phyloP scores from a whole-genome alignment of 37 sponge, comb jelly and placozoan species.

The Cladorhizidae sp. region DNA sequence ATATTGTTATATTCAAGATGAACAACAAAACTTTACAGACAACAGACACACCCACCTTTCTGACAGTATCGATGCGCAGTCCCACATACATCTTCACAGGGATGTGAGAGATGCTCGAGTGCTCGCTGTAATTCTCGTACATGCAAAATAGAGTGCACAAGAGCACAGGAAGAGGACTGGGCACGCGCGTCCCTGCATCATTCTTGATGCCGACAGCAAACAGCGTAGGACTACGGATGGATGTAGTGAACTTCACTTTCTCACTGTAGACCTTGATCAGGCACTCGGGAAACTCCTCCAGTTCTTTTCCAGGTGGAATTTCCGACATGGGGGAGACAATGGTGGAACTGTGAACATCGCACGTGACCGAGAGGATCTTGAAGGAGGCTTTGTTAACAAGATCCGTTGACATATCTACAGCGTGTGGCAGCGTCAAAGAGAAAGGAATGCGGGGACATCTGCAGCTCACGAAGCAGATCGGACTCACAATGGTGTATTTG shows the following conservation, averaged over 20 bases:
- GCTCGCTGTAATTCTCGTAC: conserved; percentile 16
- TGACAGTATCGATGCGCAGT: conserved; percentile 27
- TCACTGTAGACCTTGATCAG: not conserved
- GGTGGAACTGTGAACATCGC: not conserved
- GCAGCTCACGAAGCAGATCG: conserved; percentile 54
- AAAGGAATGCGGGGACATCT: conserved; percentile 10
- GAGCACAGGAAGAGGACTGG: conserved; percentile 10
- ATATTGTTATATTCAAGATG: too few relatives aligned
- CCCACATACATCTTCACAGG: conserved; percentile 38
- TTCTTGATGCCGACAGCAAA: conserved; percentile 42
- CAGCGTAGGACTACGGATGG: conserved; percentile 21
- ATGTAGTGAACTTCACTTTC: conserved; percentile 10
- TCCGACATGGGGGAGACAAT: not conserved
- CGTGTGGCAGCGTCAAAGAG: conserved; percentile 38
- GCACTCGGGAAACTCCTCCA: not conserved
- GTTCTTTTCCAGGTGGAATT: not conserved
- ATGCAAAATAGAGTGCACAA: conserved; percentile 31
- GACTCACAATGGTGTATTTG: conserved; percentile 44
- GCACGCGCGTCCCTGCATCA: not conserved
- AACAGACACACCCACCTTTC: conserved; percentile 13
- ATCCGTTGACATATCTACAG: not conserved
- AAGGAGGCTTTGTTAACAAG: not conserved
- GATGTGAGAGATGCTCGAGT: conserved; percentile 8
- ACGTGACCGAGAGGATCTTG: not conserved
- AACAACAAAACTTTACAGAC: not conserved